Conservation (phyloP, 2,113 vertebrate genomes). For the Tenebrosternarchus preto region DNA sequence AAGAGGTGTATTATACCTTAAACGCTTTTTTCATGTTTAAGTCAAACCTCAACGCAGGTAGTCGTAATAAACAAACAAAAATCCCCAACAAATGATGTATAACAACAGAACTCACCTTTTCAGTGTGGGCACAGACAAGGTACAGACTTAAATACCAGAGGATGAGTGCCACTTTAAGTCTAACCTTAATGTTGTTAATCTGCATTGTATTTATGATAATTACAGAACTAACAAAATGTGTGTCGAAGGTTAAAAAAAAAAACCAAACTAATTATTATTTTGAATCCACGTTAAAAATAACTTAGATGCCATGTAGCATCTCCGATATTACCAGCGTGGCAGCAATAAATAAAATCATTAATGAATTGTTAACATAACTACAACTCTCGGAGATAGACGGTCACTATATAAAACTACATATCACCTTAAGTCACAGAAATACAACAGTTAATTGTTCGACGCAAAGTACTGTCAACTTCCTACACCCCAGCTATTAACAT, state of each 20-base stretch:
- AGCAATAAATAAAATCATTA: not conserved
- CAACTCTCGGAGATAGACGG: not conserved
- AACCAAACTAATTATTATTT: not conserved
- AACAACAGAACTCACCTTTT: constrained; percentile 46
- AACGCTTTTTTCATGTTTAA: too few species aligned
- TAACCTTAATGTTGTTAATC: not conserved
- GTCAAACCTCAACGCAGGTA: too few species aligned
- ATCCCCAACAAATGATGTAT: not conserved
- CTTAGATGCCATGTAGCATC: too few species aligned
- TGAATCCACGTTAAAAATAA: not conserved
- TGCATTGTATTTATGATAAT: constrained; percentile 7
- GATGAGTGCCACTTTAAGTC: constrained; percentile 4
- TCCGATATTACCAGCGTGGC: too few species aligned
- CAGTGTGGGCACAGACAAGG: constrained; percentile 15
- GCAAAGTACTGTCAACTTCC: not conserved
- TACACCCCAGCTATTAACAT: not conserved
- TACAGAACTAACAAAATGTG: not conserved
- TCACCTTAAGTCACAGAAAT: not conserved
- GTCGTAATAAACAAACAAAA: too few species aligned
- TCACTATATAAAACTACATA: not conserved
- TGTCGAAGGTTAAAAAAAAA: not conserved
- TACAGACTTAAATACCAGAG: constrained; percentile 33
- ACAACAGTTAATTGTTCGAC: not conserved
- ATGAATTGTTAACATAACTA: not conserved
- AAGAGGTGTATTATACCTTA: too few species aligned